A percentile compares a stretch with the other conserved stretches of the same genome.
Conservation (phyloP, 2,888 invertebrate genomes). For the Oscheius onirici region DNA sequence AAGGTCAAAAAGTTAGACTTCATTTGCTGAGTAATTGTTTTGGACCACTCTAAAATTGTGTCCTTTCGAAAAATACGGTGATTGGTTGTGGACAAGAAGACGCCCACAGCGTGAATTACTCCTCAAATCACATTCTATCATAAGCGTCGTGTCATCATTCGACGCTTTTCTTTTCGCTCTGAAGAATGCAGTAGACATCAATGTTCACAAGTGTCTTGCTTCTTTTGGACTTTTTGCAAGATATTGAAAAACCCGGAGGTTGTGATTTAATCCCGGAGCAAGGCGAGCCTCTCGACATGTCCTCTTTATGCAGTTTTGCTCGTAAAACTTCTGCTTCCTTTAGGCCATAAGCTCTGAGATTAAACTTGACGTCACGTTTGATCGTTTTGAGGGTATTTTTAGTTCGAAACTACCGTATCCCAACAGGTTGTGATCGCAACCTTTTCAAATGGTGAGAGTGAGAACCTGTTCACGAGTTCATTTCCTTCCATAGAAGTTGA, state of each 20-base stretch:
- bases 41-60: background rate
- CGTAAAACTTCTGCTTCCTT: constrained; percentile 12
- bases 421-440: background rate
- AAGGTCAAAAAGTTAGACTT: constrained; percentile 1
- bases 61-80: background rate
- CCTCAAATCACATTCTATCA: constrained; percentile 21
- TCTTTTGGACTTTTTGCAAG: background rate
- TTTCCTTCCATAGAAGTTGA: background rate
- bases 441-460: background rate
- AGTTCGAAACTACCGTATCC: constrained; percentile 1
- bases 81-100: background rate
- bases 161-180: constrained; percentile 3
- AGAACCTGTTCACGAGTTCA: background rate
- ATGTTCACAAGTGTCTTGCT: constrained; percentile 1
- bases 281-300: background rate
- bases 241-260: background rate
- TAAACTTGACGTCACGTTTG: constrained; percentile 15
- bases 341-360: constrained; percentile 21
- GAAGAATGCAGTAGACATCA: constrained; percentile 25
- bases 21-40: constrained; percentile 8
- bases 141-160: constrained; percentile 14
- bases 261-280: constrained; percentile 6
- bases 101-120: background rate
- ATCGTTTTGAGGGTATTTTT: background rate
- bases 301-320: constrained; percentile 5